Evolutionary conservation across 2,888 invertebrate genomes (phyloP), one percentile per base, ranked within the genome.

Genomic region (Plebejus argus): DNA sequence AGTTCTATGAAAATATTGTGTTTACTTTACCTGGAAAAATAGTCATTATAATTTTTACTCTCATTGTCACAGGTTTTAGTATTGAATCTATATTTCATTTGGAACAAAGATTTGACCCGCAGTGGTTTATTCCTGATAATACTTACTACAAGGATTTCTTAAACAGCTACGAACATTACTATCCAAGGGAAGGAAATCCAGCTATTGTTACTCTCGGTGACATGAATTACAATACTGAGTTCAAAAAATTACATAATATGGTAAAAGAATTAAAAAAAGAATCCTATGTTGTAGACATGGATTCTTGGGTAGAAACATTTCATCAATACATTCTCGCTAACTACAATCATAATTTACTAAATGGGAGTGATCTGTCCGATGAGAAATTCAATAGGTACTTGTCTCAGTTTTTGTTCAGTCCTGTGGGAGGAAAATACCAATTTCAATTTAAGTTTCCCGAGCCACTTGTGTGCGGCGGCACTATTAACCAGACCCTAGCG

Each of bases 51-150:
- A 76, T 96, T 58, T 88, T 95, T 77, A 96, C 97, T 1, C 77
- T 96, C 56, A 88, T 91, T 12, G 90, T 96, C 79, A 94, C 96
- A 6, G 95, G 95, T 35, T 92, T 96, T 79, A 96, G 96, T 84
- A 91, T 96, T 78, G 90, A 95, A 83, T 95, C 96, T 56, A 91
- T 96, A 76, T 88, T 95, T 77, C 94, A 95, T 82, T 90, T 97
- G 77, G 96, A 97, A 85, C 97, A 97, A 87, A 96, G 96, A 86
- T 97, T 97, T 88, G 97, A 97, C 87, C 96, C 96, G 0, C 94
- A 94, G 77, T 97, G 97, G 97, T 97, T 97, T 85, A 94, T 97
- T 78, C 97, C 97, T 0, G 94, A 95, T 77, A 94, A 94, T 76
- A 96, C 96, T 0, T 96, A 97, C 86, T 95, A 96, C 76, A 95